Base-by-base conservation (phyloP, 2,113 vertebrate species). In the Trematomus loennbergii region DNA sequence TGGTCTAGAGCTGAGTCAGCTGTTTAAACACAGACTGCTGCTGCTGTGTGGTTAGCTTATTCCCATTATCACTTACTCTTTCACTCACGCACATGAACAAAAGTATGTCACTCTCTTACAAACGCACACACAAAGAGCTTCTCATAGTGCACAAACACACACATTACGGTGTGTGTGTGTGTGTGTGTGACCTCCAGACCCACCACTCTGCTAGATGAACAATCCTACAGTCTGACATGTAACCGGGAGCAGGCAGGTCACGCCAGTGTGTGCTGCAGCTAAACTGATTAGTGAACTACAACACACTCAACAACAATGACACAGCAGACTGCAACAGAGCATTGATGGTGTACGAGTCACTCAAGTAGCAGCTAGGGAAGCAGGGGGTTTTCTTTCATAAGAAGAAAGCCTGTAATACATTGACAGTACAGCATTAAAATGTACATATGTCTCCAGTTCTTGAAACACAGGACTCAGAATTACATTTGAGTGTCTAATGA, bases 111-210 rank as follows among this genome's bases (percentile, higher is more conserved):
- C 61, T 70, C 57, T 62, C 72, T 60, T 40, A n/a, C 82, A 85
- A 79, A 82, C 68, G 40, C 62, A 57, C 66, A 12, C 79, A 88
- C 82, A 89, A 82, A 90, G 78, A 54, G 78, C 62, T 67, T 72
- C 73, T 87, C 50, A 87, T 36, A 17, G 43, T 11, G 20, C 79
- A 75, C 78, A 84, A 33, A 66, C 54, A 33, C 72, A 74, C 72
- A 71, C 74, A 49, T 15, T 55, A 53, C 55, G 0, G 55, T 64
- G 61, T 43, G 48, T 59, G 29, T 29, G 29, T 29, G 55, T 64
- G 61, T 43, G 48, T 59, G 48, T 55, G 72, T 76, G 81, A 85
- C 78, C 83, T 78, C 53, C 53, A 43, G 57, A 77, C 83, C 70
- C 17, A 59, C 29, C 45, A 66, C 58, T 61, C 65, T 62, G 7